Base-by-base conservation (phyloP, 2,113 vertebrate genomes). In the Hemicordylus capensis region DNA sequence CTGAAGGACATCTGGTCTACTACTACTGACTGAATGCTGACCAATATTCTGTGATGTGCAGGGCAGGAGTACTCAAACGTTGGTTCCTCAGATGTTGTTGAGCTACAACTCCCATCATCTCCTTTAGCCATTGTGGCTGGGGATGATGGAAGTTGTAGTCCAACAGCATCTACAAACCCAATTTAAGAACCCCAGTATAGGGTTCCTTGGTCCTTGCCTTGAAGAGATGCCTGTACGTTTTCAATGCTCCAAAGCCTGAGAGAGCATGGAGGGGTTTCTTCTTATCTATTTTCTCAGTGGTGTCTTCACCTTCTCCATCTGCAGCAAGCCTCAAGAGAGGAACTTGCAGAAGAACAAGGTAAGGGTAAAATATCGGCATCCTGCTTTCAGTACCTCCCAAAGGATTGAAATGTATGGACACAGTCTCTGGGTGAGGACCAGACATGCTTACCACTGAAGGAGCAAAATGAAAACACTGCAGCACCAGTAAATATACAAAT, bases 21-120 rank as follows among this genome's bases (percentile, higher is more conserved):
- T 83, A 15, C 76, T 31, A 20, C n/a, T 79, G 1, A 3, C n/a
- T 90, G 75, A 20, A 61, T 73, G 42, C 86, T 46, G 31, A 79
- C 17, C 4, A 51, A 15, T 72, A 6, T 83, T 78, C 66, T 31
- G 84, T 86, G 88, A 86, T 80, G 83, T 86, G 34, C 42, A 80
- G 42, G 7, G 37, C 31, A 12, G 59, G 59, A 6, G 59, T 28
- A 9, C 6, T 6, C 24, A 61, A 61, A 22, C 59, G 24, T 22
- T 61, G 59, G 15, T 7, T 8, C 26, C 28, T 26, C 59, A 61
- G 64, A 12, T 31, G 2, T 31, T 64, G 28, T 31, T 11, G 61
- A 9, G 9, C 26, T 31, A 12, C 61, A 64, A 4, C n/a, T n/a
- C n/a, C n/a, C n/a, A n/a, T n/a, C n/a, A n/a, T n/a, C n/a, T n/a